These are phyloP conservation scores for Pheosia gnoma DNA, from an alignment of 2,888 invertebrate genomes.

Conservation along the genomic window DNA sequence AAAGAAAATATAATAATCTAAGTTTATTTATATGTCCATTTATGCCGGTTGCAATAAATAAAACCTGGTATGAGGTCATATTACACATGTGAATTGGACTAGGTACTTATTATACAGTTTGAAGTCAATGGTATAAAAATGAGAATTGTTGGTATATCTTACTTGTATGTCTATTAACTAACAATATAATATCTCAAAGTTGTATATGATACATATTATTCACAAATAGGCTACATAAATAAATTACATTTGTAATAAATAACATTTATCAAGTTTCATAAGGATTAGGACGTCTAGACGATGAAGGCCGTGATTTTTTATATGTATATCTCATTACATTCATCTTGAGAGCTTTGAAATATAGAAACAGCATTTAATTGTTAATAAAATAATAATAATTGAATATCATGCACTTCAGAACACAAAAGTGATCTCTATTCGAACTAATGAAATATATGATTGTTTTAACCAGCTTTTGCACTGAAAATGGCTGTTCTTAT, in stretches of 20 bases:
- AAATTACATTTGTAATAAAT: not conserved
- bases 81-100: too few species aligned
- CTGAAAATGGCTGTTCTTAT: not conserved
- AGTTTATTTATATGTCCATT: too few species aligned
- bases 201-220: conserved; percentile 15
- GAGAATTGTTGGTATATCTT: too few species aligned
- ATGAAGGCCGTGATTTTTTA: conserved; percentile 21
- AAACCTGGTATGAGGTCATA: too few species aligned
- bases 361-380: not conserved
- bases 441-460: too few species aligned
- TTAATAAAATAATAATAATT: not conserved
- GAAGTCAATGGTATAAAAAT: too few species aligned
- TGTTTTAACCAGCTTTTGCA: not conserved
- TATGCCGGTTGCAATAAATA: too few species aligned
- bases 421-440: not conserved
- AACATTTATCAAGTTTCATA: conserved; percentile 1
- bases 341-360: not conserved
- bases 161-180: not conserved
- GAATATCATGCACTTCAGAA: not conserved
- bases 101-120: too few species aligned
- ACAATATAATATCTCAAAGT: not conserved
- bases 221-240: too few species aligned
- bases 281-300: conserved; percentile 22
- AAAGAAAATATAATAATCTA: too few species aligned
- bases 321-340: conserved; percentile 13